Evolutionary conservation across 30 jellyfish, hydroid and myxozoan genomes (phyloP).

Genomic region (Turritopsis rubra): DNA sequence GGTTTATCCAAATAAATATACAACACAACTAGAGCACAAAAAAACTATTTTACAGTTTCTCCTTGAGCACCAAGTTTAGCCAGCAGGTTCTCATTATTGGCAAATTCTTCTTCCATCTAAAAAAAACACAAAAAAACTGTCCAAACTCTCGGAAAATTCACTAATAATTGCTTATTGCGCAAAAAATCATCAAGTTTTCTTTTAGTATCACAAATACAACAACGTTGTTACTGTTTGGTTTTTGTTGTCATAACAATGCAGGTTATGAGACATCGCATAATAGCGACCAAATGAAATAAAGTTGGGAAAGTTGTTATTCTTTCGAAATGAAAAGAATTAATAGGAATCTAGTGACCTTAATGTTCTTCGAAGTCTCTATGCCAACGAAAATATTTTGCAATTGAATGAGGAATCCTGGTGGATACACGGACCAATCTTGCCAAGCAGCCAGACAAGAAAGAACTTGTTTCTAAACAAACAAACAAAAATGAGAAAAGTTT

Average conservation of each 20-base stretch:
- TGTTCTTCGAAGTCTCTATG: constrained; percentile 46
- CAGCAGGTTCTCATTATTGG: not conserved
- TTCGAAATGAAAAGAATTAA: too few relatives aligned
- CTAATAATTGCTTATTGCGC: too few relatives aligned
- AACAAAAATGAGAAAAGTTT: not conserved
- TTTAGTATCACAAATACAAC: not conserved
- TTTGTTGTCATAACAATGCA: too few relatives aligned
- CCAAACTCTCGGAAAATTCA: too few relatives aligned
- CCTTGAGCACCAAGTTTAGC: constrained; percentile 19
- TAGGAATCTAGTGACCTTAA: constrained; percentile 10
- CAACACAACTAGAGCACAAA: not conserved
- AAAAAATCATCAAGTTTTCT: too few relatives aligned
- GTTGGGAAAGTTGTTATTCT: too few relatives aligned
- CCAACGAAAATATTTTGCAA: constrained; percentile 91
- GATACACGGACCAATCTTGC: constrained; percentile 97
- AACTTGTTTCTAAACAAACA: constrained; percentile 74
- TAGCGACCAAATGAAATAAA: too few relatives aligned
- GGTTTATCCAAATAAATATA: constrained; percentile 4
- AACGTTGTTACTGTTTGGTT: too few relatives aligned
- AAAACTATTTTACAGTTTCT: not conserved
- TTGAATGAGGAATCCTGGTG: constrained; percentile 84
- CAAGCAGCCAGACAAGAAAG: constrained; percentile 95
- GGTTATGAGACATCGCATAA: too few relatives aligned
- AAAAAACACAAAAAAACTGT: not conserved
- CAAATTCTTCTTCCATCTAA: constrained; percentile 22